Percentiles rank a stretch among this genome's conserved stretches.
Evolutionary conservation across 2,113 vertebrate species (phyloP).

Genomic region (Ictalurus furcatus): DNA sequence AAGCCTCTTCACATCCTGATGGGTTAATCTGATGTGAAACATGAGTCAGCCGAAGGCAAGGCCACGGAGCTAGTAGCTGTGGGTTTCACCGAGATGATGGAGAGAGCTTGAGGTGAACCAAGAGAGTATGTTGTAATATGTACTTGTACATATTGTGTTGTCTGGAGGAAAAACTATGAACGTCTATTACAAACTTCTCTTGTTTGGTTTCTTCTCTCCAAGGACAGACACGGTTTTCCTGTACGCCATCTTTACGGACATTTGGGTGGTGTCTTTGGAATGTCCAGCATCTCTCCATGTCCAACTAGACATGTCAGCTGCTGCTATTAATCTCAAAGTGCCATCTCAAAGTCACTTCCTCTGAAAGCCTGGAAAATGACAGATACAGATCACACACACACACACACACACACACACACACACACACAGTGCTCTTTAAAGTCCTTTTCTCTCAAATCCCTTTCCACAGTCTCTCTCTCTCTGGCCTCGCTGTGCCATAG

Average conservation of each 20-base stretch:
- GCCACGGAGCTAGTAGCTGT: constrained; percentile 18
- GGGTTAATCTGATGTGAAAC: constrained; percentile 43
- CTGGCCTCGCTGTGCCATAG: constrained; percentile 15
- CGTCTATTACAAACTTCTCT: background rate
- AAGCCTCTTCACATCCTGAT: constrained; percentile 3
- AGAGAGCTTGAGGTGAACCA: background rate
- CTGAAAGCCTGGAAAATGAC: constrained; percentile 57
- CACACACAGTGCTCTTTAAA: constrained; percentile 32
- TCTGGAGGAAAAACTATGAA: background rate
- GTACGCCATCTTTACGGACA: background rate
- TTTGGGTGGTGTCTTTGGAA: constrained; percentile 3
- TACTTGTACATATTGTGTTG: background rate
- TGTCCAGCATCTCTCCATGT: background rate
- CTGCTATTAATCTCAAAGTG: constrained; percentile 46
- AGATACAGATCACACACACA: constrained; percentile 62
- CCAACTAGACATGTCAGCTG: constrained; percentile 52
- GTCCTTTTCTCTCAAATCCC: constrained; percentile 31
- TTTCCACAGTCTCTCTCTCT: constrained; percentile 31
- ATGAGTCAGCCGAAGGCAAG: background rate
- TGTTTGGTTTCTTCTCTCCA: background rate
- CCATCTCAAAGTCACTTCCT: constrained; percentile 52
- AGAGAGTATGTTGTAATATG: background rate
- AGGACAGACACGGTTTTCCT: background rate
- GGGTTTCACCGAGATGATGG: constrained; percentile 15
- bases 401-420: constrained; percentile 19